Evolutionary conservation across 53 echinoderm and acorn worm genomes (phyloP).

Genomic region (Crossaster papposus): DNA sequence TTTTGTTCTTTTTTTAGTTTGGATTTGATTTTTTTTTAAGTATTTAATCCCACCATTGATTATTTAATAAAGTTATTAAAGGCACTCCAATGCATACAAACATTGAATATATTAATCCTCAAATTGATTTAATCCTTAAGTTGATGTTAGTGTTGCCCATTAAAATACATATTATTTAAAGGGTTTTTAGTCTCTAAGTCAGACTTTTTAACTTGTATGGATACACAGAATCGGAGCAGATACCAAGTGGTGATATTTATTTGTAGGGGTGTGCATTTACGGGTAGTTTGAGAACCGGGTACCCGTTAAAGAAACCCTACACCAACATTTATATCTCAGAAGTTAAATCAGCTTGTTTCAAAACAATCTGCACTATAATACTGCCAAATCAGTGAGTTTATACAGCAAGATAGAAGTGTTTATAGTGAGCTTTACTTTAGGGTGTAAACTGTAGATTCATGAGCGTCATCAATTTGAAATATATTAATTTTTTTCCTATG

Average conservation of each 20-base stretch:
- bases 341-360: no score
- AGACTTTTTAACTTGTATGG: not conserved
- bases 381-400: no score
- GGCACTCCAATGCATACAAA: conserved; percentile 16
- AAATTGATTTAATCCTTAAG: not conserved
- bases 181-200: not conserved
- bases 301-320: no score
- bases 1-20: not conserved
- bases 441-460: no score
- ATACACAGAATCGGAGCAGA: not conserved
- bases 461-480: no score
- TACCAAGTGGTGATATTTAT: not conserved
- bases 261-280: no score
- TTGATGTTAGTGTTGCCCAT: not conserved
- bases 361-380: no score
- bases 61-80: not conserved
- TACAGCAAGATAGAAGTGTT: no score
- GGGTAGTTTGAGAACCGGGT: no score
- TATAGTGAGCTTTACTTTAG: no score
- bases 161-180: not conserved
- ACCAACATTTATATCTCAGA: no score
- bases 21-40: not conserved
- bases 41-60: not conserved
- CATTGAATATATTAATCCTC: not conserved
- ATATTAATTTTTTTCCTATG: no score